These are phyloP conservation scores for Euproctis similis DNA, from an alignment of 2,888 invertebrate species.

Conservation along the genomic window DNA sequence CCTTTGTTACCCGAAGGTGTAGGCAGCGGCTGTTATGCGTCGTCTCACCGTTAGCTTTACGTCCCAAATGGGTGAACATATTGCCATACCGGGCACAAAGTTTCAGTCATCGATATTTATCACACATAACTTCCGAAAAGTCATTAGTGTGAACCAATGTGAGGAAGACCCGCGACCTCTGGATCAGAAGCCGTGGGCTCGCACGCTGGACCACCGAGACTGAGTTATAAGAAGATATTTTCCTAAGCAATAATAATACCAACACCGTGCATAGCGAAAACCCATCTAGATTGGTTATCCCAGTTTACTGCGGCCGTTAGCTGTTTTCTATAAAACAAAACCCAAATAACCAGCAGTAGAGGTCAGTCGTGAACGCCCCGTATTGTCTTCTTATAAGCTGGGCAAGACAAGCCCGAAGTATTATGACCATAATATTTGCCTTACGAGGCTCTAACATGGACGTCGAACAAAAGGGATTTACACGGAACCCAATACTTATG, in stretches of 20 bases:
- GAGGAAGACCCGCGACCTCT: too few species aligned
- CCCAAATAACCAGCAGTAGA: conserved; percentile 44
- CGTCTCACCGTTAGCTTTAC: too few species aligned
- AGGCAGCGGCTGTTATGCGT: too few species aligned
- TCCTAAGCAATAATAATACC: conserved; percentile 37
- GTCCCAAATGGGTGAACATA: too few species aligned
- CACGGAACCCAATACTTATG: conserved; percentile 48
- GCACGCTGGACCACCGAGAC: too few species aligned
- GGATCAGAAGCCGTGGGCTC: too few species aligned
- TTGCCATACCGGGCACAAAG: too few species aligned
- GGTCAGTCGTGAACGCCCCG: conserved; percentile 55
- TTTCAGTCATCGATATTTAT: too few species aligned
- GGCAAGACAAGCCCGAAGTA: conserved; percentile 20
- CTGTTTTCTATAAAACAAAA: conserved; percentile 59
- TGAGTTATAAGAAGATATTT: too few species aligned
- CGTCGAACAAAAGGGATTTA: conserved; percentile 36
- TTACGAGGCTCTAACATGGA: conserved; percentile 26
- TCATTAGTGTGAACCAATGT: too few species aligned
- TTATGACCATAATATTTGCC: conserved; percentile 16
- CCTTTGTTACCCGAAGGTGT: too few species aligned
- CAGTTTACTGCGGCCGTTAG: conserved; percentile 39
- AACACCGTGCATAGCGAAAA: conserved; percentile 49
- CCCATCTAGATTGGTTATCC: conserved; percentile 39
- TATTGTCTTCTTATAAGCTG: conserved; percentile 46
- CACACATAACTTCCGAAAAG: too few species aligned